Evolutionary conservation across 2,888 invertebrate species (phyloP), one percentile per base, ranked within the genome.

Genomic region (Anthophora plumipes): DNA sequence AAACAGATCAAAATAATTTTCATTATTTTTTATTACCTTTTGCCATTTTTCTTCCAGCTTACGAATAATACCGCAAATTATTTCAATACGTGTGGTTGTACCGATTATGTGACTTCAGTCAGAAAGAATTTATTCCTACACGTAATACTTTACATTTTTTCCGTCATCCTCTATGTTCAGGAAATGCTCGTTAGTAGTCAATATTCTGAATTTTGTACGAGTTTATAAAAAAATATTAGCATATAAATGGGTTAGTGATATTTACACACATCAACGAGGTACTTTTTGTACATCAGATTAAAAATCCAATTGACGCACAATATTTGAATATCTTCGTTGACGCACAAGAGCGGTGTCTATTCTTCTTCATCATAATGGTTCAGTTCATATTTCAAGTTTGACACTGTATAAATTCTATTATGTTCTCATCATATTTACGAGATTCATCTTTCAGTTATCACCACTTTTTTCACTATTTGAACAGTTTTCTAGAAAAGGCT

Each of bases 381-480:
- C 17, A 54, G 25, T 12, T 68, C 54, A n/a, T 43, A 43, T 41
- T n/a, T 54, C 31, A 31, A 37, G 14, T 64, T 64, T 64, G 64
- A 50, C 64, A 48, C 20, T 14, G 64, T 54, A 25, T 14, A 68
- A 57, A 68, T 57, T 41, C 43, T 12, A 7, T 20, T n/a, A 12
- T 11, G 14, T 55, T 67, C 31, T 3, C 46, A 20, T 43, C 14
- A 1, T 4, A 0, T 8, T n/a, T 54, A 17, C n/a, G 25, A n/a
- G n/a, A 31, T 43, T 41, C 12, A 55, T 55, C 31, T 55, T 5
- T 0, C 43, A 6, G 20, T 5, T 20, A 1, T 60, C 41, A 22
- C 39, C 1, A 39, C 0, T 2, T 5, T 52, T 37, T 39, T 17
- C 14, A 0, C 9, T 17, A 11, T 4, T 5, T 20, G 14, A 64